phyloP scores from a whole-genome alignment of 2,888 invertebrate genomes.

The Pandemis cinnamomeana region DNA sequence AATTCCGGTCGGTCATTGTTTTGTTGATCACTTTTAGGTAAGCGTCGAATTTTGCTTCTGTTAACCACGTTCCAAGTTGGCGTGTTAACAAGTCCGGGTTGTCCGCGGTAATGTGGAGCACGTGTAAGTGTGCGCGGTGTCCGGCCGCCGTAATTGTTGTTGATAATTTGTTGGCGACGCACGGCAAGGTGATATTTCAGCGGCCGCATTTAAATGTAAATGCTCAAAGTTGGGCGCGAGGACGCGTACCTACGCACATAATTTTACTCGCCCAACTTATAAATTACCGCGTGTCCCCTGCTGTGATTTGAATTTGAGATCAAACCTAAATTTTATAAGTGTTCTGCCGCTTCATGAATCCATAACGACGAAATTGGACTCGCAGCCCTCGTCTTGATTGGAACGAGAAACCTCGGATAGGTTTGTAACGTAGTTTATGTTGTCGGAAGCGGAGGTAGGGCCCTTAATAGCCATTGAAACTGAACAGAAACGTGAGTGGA shows the following conservation, averaged over 20 bases:
- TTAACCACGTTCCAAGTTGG: constrained; percentile 30
- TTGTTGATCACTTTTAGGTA: background rate
- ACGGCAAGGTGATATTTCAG: constrained; percentile 75
- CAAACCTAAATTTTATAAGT: constrained; percentile 67
- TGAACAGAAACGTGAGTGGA: constrained; percentile 81
- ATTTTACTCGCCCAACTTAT: constrained; percentile 72
- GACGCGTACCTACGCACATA: constrained; percentile 69
- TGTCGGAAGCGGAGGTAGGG: constrained; percentile 69
- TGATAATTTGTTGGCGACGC: constrained; percentile 68
- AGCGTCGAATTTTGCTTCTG: constrained; percentile 3
- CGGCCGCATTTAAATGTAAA: constrained; percentile 79
- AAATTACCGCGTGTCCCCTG: constrained; percentile 61
- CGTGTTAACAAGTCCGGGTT: constrained; percentile 39
- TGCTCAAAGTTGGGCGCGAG: constrained; percentile 66
- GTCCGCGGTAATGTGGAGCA: constrained; percentile 46
- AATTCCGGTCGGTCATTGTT: constrained; percentile 1
- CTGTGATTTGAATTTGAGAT: constrained; percentile 67
- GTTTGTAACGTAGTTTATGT: constrained; percentile 51
- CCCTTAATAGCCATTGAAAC: constrained; percentile 79
- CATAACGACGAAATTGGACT: constrained; percentile 49
- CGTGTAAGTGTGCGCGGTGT: constrained; percentile 52
- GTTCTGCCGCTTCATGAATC: constrained; percentile 51
- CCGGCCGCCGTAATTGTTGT: constrained; percentile 72
- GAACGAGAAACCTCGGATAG: constrained; percentile 43
- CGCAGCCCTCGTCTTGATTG: constrained; percentile 41